Conservation (phyloP, 2,888 invertebrate species). For the Drosophila suboccidentalis region DNA sequence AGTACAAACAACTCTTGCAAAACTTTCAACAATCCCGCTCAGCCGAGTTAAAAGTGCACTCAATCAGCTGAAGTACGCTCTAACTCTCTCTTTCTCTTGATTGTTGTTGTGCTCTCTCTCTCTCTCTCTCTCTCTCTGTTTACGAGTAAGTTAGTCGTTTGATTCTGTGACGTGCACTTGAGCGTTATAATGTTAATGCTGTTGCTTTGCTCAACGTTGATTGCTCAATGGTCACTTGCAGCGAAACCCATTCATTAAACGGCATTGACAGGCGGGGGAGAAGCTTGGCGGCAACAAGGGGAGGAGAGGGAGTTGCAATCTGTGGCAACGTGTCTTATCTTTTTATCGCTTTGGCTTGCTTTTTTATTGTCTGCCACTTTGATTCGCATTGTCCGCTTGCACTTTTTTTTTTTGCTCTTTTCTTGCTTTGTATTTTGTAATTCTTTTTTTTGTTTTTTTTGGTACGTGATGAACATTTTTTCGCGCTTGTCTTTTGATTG, state of each 20-base stretch:
- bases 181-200: slow-evolving; percentile 59
- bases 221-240: slow-evolving; percentile 71
- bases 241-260: slow-evolving; percentile 67
- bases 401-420: slow-evolving; percentile 30
- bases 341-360: slow-evolving; percentile 73
- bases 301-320: slow-evolving; percentile 40
- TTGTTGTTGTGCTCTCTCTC: not conserved
- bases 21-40: slow-evolving; percentile 42
- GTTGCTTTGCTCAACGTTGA: slow-evolving; percentile 48
- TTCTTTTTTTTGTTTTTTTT: slow-evolving; percentile 34
- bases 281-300: not conserved
- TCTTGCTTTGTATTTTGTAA: slow-evolving; percentile 13
- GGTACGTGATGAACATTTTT: slow-evolving; percentile 64
- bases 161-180: slow-evolving; percentile 41
- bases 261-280: slow-evolving; percentile 42
- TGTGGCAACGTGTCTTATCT: slow-evolving; percentile 78
- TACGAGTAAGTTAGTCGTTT: slow-evolving; percentile 7
- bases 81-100: not conserved
- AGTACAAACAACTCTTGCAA: slow-evolving; percentile 17
- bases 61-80: slow-evolving; percentile 65
- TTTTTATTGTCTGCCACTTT: slow-evolving; percentile 78
- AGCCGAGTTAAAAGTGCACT: slow-evolving; percentile 58
- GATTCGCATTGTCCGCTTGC: slow-evolving; percentile 57
- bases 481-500: slow-evolving; percentile 70
- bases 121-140: not conserved